Conservation (phyloP, 2,888 invertebrate species). For the Eledona agricola region DNA sequence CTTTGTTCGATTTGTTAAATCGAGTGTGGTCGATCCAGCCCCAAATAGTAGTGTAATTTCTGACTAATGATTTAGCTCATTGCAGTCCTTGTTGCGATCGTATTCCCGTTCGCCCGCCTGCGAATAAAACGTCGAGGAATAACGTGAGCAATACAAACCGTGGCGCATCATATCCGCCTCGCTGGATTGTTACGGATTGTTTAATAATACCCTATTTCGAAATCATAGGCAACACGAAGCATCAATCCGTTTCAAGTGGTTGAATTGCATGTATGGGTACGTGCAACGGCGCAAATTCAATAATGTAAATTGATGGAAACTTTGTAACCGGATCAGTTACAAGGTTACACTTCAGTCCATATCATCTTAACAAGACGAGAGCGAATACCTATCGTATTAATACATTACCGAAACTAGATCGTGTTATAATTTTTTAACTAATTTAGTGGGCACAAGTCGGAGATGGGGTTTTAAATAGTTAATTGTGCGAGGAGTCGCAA, state of each 20-base stretch:
- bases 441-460: too few relatives aligned
- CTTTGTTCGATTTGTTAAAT: too few relatives aligned
- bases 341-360: constrained; percentile 21
- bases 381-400: too few relatives aligned
- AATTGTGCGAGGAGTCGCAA: too few relatives aligned
- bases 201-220: constrained; percentile 51
- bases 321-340: constrained; percentile 40
- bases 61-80: too few relatives aligned
- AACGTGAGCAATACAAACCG: constrained; percentile 5
- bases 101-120: background rate
- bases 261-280: constrained; percentile 48
- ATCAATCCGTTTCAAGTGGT: constrained; percentile 51
- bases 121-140: constrained; percentile 2
- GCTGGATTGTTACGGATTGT: constrained; percentile 43
- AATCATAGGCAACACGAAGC: constrained; percentile 50
- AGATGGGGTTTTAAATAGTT: too few relatives aligned
- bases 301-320: constrained; percentile 49
- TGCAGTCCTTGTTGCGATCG: too few relatives aligned
- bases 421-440: too few relatives aligned
- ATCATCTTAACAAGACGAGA: constrained; percentile 15
- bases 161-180: constrained; percentile 17
- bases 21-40: too few relatives aligned
- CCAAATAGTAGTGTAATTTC: too few relatives aligned
- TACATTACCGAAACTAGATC: too few relatives aligned
- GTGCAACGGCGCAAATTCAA: constrained; percentile 45